phyloP scores from a whole-genome alignment of 2,113 vertebrate genomes.

The Crotalus horridus region DNA sequence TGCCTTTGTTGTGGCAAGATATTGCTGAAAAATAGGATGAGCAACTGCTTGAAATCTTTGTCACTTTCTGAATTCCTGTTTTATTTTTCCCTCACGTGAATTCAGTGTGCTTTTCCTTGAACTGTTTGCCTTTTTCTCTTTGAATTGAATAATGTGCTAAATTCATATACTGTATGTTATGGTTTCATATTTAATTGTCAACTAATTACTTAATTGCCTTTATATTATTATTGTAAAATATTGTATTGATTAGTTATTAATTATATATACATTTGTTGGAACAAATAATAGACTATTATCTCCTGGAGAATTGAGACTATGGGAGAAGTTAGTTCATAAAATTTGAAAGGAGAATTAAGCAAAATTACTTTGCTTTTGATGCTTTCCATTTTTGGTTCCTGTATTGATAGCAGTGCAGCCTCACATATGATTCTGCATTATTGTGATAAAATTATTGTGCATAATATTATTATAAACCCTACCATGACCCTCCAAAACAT shows the following conservation, averaged over 20 bases:
- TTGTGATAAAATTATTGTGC: neutral
- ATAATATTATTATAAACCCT: neutral
- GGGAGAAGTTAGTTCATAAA: neutral
- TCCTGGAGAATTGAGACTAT: neutral
- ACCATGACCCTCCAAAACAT: neutral
- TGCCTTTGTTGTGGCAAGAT: neutral
- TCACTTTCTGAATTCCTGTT: neutral
- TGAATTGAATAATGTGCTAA: neutral
- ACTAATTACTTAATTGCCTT: neutral
- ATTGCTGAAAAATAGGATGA: neutral
- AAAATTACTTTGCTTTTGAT: neutral
- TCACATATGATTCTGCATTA: neutral
- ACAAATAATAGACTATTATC: neutral
- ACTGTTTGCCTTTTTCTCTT: neutral
- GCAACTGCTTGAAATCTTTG: neutral
- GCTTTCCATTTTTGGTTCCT: neutral
- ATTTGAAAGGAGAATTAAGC: neutral
- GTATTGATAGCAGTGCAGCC: neutral
- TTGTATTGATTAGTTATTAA: neutral
- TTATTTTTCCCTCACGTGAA: neutral
- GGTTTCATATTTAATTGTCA: neutral
- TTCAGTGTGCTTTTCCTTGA: neutral
- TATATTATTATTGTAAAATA: neutral
- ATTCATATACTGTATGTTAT: neutral
- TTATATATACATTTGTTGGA: neutral